phyloP scores from a whole-genome alignment of 2,113 vertebrate species.

The Gopherus evgoodei region DNA sequence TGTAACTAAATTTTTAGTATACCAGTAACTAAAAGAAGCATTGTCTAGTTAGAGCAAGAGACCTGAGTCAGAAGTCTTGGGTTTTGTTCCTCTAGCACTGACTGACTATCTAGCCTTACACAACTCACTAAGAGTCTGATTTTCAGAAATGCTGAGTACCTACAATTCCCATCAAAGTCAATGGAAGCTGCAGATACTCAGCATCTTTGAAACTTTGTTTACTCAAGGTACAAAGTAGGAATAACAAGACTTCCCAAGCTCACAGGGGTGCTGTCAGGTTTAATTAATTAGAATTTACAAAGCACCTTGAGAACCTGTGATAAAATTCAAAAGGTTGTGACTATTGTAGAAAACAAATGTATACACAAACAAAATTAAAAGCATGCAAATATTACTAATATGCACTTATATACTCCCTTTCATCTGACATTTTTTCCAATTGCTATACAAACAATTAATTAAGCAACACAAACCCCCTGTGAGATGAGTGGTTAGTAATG shows the following conservation, averaged over 20 bases:
- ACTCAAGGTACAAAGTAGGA: not conserved
- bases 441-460: not conserved
- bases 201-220: constrained; percentile 24
- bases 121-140: not conserved
- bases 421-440: not conserved
- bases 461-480: not conserved
- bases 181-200: not conserved
- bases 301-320: constrained; percentile 14
- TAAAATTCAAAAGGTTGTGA: constrained; percentile 11
- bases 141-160: not conserved
- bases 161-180: not conserved
- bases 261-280: not conserved
- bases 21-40: accelerated
- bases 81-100: not conserved
- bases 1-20: not conserved
- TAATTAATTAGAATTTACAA: constrained; percentile 35
- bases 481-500: not conserved
- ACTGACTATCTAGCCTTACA: accelerated
- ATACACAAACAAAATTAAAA: not conserved
- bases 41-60: not conserved
- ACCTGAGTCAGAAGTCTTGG: not conserved
- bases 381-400: not conserved
- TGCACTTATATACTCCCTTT: not conserved
- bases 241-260: constrained; percentile 21
- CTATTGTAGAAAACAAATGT: not conserved